Conservation (phyloP, 2,797 vertebrate species). For the Morus bassanus region DNA sequence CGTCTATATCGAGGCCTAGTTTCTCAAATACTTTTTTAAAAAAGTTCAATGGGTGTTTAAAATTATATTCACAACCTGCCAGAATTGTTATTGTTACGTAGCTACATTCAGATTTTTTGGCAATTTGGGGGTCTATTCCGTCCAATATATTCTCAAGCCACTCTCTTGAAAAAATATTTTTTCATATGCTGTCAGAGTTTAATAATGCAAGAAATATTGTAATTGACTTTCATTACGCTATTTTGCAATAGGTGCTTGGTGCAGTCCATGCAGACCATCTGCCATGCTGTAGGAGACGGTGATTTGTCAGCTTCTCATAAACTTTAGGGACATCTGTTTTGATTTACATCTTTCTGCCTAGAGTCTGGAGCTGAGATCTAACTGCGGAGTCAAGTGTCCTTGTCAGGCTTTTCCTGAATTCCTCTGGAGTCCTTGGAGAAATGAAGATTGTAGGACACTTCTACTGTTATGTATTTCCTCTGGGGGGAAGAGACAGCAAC, state of each 20-base stretch:
- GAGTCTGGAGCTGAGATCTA: not conserved
- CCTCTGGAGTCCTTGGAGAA: not conserved
- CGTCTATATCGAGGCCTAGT: not conserved
- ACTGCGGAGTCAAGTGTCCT: not conserved
- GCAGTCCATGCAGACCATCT: not conserved
- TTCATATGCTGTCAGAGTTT: not conserved
- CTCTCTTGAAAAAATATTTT: not conserved
- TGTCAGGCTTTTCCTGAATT: not conserved
- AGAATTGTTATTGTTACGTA: not conserved
- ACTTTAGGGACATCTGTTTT: not conserved
- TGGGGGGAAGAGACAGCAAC: not conserved
- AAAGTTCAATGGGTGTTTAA: not conserved
- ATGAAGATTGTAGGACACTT: not conserved
- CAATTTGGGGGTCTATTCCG: not conserved
- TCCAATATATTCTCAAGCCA: not conserved
- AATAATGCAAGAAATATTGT: not conserved
- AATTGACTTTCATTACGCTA: not conserved
- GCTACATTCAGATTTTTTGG: not conserved
- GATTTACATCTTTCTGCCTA: not conserved
- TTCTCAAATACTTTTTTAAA: not conserved
- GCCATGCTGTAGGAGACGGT: not conserved
- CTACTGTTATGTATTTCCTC: not conserved
- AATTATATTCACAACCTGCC: not conserved
- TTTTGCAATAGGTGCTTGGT: not conserved
- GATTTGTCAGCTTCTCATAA: not conserved